These are phyloP conservation scores for Heterohyrax brucei DNA, from an alignment of 2,797 vertebrate genomes.

Conservation along the genomic window DNA sequence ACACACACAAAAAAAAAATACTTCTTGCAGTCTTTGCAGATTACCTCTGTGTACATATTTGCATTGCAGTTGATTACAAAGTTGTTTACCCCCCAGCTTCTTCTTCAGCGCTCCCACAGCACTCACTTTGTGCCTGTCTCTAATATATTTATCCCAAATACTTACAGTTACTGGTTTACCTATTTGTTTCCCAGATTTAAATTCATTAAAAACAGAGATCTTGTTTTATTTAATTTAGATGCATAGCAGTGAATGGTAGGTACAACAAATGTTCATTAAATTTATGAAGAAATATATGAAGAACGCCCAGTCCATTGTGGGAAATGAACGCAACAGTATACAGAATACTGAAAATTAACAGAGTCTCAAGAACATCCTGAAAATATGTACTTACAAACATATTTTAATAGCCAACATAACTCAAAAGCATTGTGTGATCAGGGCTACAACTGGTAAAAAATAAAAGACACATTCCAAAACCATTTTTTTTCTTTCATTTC, in stretches of 20 bases:
- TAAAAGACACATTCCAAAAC: not conserved
- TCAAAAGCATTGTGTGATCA: constrained; percentile 60
- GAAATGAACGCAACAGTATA: not conserved
- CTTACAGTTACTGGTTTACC: constrained; percentile 27
- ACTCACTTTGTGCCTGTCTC: not conserved
- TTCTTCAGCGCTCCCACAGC: not conserved
- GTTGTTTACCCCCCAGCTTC: not conserved
- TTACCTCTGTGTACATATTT: not conserved
- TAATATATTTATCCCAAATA: constrained; percentile 59
- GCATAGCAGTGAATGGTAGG: not conserved
- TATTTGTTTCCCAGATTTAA: constrained; percentile 44
- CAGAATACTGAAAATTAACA: constrained; percentile 7
- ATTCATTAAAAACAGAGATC: constrained; percentile 25
- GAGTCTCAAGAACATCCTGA: constrained; percentile 33
- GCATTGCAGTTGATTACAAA: constrained; percentile 15
- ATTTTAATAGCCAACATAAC: constrained; percentile 45
- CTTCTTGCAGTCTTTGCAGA: not conserved
- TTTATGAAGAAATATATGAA: constrained; percentile 24
- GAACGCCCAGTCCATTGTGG: not conserved
- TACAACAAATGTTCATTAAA: constrained; percentile 36
- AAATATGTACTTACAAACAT: not conserved
- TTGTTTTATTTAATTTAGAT: constrained; percentile 44
- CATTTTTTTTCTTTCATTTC: not conserved
- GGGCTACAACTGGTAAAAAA: constrained; percentile 16
- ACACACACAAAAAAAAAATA: not conserved